Evolutionary conservation across 2,888 invertebrate species (phyloP), one percentile per base, ranked within the genome.

Genomic region (Taphrorychus bicolor): DNA sequence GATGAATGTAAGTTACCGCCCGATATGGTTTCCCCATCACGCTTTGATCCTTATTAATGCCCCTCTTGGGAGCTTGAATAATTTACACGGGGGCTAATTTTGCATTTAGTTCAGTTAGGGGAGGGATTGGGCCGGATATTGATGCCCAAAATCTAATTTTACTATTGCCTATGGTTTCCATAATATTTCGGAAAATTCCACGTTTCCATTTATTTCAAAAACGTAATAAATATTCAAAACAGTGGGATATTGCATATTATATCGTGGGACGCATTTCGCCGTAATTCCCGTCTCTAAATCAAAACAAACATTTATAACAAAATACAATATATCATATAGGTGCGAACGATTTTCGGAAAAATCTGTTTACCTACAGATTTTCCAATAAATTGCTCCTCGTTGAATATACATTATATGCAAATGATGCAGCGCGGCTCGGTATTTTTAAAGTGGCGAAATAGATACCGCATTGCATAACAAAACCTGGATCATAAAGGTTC

Each of bases 41-140:
- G 16, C 45, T 45, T 45, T 45, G 45, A 45, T 45, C 45, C 45
- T 45, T 45, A 45, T 45, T 45, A 45, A 45, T 45, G 45, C 45
- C 16, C 17, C 45, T 45, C 17, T 17, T 45, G 45, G 45, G 45
- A 45, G 45, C 45, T 17, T 17, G 16, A 45, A 16, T 17, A 45
- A 45, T 45, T 45, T 45, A 17, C 17, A 45, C 17, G n/a, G 5
- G 45, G 45, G 45, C 5, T 45, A 45, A 45, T 45, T 45, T 32
- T 17, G 17, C 45, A 17, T 45, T 45, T 45, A 17, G 45, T 45
- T n/a, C 45, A 17, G 45, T 45, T 45, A 45, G 5, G 45, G 9
- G 5, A 9, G 32, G 32, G 45, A 9, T 32, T 32, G 11, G 32
- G 3, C 32, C 3, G 11, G 32, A 32, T 32, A 9, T 32, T 32